Evolutionary conservation across 2,113 vertebrate genomes (phyloP).

Genomic region (Mustela lutreola): DNA sequence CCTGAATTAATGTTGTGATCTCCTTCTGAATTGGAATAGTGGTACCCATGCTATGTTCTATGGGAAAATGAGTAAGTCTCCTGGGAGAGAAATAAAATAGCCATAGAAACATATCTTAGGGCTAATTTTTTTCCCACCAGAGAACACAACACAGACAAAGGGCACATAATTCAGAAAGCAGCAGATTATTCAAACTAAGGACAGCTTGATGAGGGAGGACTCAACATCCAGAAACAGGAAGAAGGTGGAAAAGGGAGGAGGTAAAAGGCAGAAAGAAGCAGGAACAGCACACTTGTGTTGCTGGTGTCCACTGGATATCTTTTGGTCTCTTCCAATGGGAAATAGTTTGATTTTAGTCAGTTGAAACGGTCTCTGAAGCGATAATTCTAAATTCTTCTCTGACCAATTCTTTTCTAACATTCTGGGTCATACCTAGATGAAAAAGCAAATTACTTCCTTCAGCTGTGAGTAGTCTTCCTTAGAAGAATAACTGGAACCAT

Average conservation of each 20-base stretch:
- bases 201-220: slow-evolving; percentile 2
- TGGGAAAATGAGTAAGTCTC: slow-evolving; percentile 32
- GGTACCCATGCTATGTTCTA: slow-evolving; percentile 24
- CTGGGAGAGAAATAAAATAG: slow-evolving; percentile 65
- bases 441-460: slow-evolving; percentile 50
- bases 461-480: not conserved
- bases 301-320: not conserved
- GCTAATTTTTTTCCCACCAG: slow-evolving; percentile 24
- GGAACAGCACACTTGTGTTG: not conserved
- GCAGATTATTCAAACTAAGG: slow-evolving; percentile 58
- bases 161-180: slow-evolving; percentile 10
- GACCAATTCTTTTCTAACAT: slow-evolving; percentile 1
- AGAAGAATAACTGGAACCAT: slow-evolving; percentile 39
- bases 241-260: not conserved
- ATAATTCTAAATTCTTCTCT: not conserved
- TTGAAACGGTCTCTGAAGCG: not conserved
- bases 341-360: not conserved
- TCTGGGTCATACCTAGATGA: not conserved
- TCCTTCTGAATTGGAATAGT: slow-evolving; percentile 23
- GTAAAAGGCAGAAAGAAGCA: not conserved
- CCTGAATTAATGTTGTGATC: slow-evolving; percentile 39
- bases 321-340: slow-evolving; percentile 4
- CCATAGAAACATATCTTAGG: slow-evolving; percentile 62
- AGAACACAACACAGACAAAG: slow-evolving; percentile 56
- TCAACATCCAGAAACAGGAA: not conserved